A percentile compares a stretch with the other conserved stretches of the same genome.
These are phyloP conservation scores for Melanotaenia duboulayi DNA, from an alignment of 2,113 vertebrate species.

Conservation along the genomic window DNA sequence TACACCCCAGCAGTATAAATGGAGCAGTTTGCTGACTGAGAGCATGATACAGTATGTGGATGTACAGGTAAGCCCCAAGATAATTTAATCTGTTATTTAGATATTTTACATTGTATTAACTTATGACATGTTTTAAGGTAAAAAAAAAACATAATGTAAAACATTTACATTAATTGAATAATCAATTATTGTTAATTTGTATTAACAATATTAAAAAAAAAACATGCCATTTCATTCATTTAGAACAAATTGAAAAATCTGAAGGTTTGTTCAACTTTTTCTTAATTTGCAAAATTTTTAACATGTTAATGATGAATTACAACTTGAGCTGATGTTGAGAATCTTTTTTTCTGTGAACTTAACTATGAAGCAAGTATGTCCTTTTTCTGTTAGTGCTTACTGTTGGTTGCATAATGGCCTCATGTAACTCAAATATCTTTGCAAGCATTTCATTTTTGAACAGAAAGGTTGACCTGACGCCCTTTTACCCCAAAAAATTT, in stretches of 20 bases:
- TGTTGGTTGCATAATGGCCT: constrained; percentile 12
- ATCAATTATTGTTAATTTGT: no score
- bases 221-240: background rate
- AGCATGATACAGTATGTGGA: constrained; percentile 37
- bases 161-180: no score
- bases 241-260: background rate
- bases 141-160: background rate
- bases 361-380: background rate
- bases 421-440: background rate
- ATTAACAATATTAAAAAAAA: no score
- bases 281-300: background rate
- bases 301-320: no score
- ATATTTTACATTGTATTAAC: background rate
- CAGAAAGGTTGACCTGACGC: background rate
- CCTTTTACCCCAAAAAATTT: background rate
- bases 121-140: background rate
- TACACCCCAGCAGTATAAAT: constrained; percentile 75
- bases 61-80: constrained; percentile 60
- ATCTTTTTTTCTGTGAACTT: background rate
- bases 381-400: background rate
- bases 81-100: background rate
- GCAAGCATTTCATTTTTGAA: background rate
- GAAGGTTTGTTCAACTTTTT: background rate
- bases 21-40: constrained; percentile 7
- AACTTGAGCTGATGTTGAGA: background rate